phyloP scores from a whole-genome alignment of 1,140 invertebrate genomes.

The Telenomus remus region DNA sequence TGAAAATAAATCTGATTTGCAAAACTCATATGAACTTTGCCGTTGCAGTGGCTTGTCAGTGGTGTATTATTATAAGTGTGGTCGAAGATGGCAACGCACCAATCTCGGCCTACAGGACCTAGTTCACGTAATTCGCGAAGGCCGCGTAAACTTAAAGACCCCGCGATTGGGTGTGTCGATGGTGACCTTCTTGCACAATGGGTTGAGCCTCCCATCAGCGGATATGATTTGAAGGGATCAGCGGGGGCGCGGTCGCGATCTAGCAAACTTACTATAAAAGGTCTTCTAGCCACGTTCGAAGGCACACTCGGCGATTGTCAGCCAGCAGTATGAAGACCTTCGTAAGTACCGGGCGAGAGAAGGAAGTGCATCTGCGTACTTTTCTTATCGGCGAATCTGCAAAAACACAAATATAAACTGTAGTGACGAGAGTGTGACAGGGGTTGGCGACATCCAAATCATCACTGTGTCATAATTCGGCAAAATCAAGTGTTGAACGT shows the following conservation, averaged over 20 bases:
- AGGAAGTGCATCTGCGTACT: conserved; percentile 38
- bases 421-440: conserved; percentile 35
- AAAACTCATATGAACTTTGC: background rate
- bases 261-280: conserved; percentile 72
- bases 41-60: background rate
- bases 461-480: conserved; percentile 12
- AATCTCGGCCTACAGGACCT: conserved; percentile 26
- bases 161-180: conserved; percentile 69
- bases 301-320: conserved; percentile 70
- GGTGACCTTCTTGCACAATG: conserved; percentile 74
- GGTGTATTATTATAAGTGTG: too few relatives aligned
- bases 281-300: conserved; percentile 55
- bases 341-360: conserved; percentile 68
- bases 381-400: conserved; percentile 7
- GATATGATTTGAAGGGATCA: conserved; percentile 75
- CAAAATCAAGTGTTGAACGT: conserved; percentile 32
- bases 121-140: conserved; percentile 47
- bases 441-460: background rate
- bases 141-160: conserved; percentile 52
- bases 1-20: too few relatives aligned
- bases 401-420: conserved; percentile 18
- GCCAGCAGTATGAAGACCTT: conserved; percentile 72
- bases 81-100: conserved; percentile 7
- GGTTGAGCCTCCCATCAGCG: conserved; percentile 67
- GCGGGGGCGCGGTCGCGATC: conserved; percentile 72